These are phyloP conservation scores for Drosophila fulvimacula DNA, from an alignment of 2,888 invertebrate genomes.

Conservation along the genomic window DNA sequence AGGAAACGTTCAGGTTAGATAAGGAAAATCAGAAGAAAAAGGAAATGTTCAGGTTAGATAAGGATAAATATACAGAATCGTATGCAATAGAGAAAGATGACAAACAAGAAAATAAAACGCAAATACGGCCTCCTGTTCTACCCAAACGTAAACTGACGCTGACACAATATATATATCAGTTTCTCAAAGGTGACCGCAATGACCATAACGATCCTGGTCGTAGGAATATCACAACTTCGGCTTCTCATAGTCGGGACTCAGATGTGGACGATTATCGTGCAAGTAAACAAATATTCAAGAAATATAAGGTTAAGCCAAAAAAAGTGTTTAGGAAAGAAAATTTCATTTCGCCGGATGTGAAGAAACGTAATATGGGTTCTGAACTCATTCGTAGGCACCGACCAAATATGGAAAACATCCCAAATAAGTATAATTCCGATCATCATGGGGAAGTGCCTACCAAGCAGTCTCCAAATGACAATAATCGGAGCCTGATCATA, in stretches of 20 bases:
- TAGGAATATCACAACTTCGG: slow-evolving; percentile 28
- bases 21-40: too few species aligned
- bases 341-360: slow-evolving; percentile 29
- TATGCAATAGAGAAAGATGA: background rate
- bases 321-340: background rate
- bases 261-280: background rate
- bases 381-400: background rate
- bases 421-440: background rate
- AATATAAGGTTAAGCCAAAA: background rate
- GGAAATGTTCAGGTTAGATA: background rate
- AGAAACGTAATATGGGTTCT: slow-evolving; percentile 21
- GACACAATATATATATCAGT: slow-evolving; percentile 20
- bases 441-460: too few species aligned
- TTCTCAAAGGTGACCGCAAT: slow-evolving; percentile 11
- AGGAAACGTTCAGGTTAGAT: background rate
- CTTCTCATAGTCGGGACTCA: too few species aligned
- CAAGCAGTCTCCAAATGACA: too few species aligned
- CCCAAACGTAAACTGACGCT: slow-evolving; percentile 4
- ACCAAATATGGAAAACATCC: background rate
- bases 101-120: background rate
- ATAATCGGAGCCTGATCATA: background rate
- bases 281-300: background rate
- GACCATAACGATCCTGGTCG: slow-evolving; percentile 13
- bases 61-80: background rate
- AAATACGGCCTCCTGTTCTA: too few species aligned